A percentile compares a stretch with the other conserved stretches of the same genome.
Evolutionary conservation across 1,140 invertebrate genomes (phyloP).

Genomic region (Manduca sexta): DNA sequence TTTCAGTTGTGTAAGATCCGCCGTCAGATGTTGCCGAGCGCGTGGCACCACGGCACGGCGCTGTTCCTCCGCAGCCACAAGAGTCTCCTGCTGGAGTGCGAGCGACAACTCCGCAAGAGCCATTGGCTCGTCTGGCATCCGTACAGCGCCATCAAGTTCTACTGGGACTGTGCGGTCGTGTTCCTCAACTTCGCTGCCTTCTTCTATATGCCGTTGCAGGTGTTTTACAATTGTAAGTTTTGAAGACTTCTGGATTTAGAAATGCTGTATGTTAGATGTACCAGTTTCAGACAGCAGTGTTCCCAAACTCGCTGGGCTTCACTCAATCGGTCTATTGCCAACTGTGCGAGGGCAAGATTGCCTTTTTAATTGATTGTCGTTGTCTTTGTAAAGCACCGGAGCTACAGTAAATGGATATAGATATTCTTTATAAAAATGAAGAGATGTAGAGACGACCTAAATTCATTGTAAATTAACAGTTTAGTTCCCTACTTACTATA

Average conservation of each 20-base stretch:
- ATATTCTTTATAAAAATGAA: too few species aligned
- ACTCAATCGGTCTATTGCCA: too few species aligned
- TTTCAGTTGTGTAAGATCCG: conserved; percentile 12
- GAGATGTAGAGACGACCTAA: too few species aligned
- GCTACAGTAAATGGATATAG: too few species aligned
- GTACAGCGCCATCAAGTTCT: conserved; percentile 34
- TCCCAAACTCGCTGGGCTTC: too few species aligned
- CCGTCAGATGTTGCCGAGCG: conserved; percentile 14
- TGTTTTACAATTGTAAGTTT: conserved; percentile 28
- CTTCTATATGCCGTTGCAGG: conserved; percentile 31
- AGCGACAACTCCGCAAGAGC: conserved; percentile 10
- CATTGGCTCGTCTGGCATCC: conserved; percentile 29
- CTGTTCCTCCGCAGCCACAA: conserved; percentile 23
- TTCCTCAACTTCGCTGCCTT: conserved; percentile 10
- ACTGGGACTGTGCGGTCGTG: conserved; percentile 26
- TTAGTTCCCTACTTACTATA: not conserved
- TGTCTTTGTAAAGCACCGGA: too few species aligned
- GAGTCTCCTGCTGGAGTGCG: conserved; percentile 17
- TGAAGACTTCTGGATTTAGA: not conserved
- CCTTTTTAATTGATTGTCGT: too few species aligned
- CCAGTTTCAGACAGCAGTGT: too few species aligned
- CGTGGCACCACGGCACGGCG: conserved; percentile 26
- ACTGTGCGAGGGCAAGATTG: too few species aligned
- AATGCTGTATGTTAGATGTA: too few species aligned
- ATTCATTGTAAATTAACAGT: too few species aligned